These are phyloP conservation scores for Slavum lentiscoides DNA, from an alignment of 2,888 invertebrate genomes.

Conservation along the genomic window DNA sequence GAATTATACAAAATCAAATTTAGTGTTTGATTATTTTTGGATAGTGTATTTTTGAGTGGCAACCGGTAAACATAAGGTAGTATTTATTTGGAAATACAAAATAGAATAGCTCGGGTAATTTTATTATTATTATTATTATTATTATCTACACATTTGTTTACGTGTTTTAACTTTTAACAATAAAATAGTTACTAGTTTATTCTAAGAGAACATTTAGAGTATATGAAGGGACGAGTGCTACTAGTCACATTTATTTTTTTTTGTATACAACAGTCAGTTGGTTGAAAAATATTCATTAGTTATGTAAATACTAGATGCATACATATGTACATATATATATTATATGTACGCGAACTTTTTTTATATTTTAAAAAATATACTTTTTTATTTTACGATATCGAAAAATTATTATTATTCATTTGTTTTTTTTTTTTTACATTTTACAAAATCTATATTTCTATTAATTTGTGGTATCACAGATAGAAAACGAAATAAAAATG, in stretches of 20 bases:
- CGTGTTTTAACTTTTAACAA: constrained; percentile 22
- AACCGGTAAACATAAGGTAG: not conserved
- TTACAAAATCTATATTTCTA: constrained; percentile 32
- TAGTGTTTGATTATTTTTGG: not conserved
- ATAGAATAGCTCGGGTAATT: constrained; percentile 16
- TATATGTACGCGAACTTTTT: not conserved
- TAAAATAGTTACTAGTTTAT: constrained; percentile 26
- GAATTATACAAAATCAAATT: constrained; percentile 14
- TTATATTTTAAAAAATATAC: constrained; percentile 41
- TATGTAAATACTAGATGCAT: constrained; percentile 32
- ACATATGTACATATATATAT: not conserved
- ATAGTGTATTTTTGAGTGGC: not conserved
- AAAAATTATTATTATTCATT: constrained; percentile 7
- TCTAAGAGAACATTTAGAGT: constrained; percentile 30
- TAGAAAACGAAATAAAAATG: constrained; percentile 5
- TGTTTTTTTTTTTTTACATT: constrained; percentile 15
- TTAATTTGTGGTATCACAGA: constrained; percentile 45
- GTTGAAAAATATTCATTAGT: constrained; percentile 35
- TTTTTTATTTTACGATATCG: constrained; percentile 14
- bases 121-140: constrained; percentile 7
- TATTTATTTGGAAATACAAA: constrained; percentile 4
- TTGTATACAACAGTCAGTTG: constrained; percentile 42
- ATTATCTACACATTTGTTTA: constrained; percentile 20
- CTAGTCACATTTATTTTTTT: constrained; percentile 50
- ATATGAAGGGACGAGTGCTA: constrained; percentile 42